Evolutionary conservation across 2,797 vertebrate species (phyloP).

Genomic region (Valencia hispanica): DNA sequence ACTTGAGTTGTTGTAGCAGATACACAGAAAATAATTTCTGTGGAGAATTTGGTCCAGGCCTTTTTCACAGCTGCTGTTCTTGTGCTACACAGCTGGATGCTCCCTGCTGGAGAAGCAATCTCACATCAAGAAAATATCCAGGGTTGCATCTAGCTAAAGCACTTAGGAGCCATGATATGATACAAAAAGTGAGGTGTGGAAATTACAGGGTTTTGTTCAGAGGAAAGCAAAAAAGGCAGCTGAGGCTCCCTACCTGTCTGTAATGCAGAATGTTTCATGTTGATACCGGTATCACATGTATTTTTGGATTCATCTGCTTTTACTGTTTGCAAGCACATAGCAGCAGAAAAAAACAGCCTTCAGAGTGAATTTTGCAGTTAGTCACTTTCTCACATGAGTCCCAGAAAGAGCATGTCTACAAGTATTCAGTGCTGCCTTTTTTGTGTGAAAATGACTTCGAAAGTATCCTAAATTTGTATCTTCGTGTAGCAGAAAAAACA

Average conservation of each 20-base stretch:
- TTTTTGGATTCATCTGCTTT: neutral
- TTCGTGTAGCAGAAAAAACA: neutral
- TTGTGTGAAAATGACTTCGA: neutral
- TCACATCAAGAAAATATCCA: conserved; percentile 16
- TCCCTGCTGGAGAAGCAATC: conserved; percentile 9
- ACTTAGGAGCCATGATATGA: conserved; percentile 7
- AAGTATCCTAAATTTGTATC: neutral
- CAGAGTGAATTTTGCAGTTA: neutral
- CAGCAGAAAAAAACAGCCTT: neutral
- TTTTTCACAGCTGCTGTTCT: conserved; percentile 7
- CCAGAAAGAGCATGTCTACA: neutral
- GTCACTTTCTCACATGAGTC: neutral
- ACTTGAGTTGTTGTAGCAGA: neutral
- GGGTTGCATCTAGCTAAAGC: neutral
- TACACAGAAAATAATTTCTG: neutral
- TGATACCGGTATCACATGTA: neutral
- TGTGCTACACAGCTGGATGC: conserved; percentile 5
- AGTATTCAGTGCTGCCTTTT: neutral
- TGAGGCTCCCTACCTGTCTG: neutral
- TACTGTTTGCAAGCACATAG: neutral
- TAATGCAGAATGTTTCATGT: neutral
- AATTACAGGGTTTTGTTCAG: conserved; percentile 2
- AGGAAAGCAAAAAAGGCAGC: neutral
- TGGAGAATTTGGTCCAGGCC: conserved; percentile 1
- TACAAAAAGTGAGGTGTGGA: conserved; percentile 1